These are phyloP conservation scores for Danio tinwini DNA, from an alignment of 2,797 vertebrate genomes.

Conservation along the genomic window DNA sequence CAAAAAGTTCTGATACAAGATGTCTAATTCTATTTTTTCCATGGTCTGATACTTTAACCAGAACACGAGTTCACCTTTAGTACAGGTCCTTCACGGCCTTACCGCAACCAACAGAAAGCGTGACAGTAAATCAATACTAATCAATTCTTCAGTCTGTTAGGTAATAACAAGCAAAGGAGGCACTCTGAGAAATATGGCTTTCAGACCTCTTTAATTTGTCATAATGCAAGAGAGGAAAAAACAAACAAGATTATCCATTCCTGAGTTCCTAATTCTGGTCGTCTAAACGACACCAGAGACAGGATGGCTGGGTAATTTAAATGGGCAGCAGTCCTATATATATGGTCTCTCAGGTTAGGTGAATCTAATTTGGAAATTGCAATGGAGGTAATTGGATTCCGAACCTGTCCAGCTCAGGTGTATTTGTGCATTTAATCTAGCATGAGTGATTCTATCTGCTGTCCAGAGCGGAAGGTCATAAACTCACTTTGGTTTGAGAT, in stretches of 20 bases:
- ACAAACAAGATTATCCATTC: constrained; percentile 77
- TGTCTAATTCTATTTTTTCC: constrained; percentile 42
- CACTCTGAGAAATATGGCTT: constrained; percentile 75
- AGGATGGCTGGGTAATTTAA: constrained; percentile 71
- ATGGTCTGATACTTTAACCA: constrained; percentile 65
- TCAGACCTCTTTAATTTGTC: constrained; percentile 85
- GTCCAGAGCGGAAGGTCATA: neutral
- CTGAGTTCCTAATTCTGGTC: constrained; percentile 70
- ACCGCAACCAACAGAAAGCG: constrained; percentile 61
- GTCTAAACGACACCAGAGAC: constrained; percentile 68
- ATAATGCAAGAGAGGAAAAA: constrained; percentile 79
- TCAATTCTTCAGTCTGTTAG: constrained; percentile 83
- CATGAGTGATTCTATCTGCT: constrained; percentile 20
- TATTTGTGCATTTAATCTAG: constrained; percentile 50
- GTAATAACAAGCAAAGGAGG: constrained; percentile 80
- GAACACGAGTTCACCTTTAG: constrained; percentile 73
- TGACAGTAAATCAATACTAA: constrained; percentile 79
- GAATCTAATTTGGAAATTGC: constrained; percentile 78
- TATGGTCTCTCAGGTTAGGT: constrained; percentile 67
- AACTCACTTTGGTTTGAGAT: constrained; percentile 11
- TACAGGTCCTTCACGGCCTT: constrained; percentile 66
- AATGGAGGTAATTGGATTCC: constrained; percentile 70
- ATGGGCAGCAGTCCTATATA: constrained; percentile 63
- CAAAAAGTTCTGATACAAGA: constrained; percentile 2
- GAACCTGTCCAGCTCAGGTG: constrained; percentile 62